phyloP scores from a whole-genome alignment of 2,113 vertebrate genomes.

The Myrmecobius fasciatus region DNA sequence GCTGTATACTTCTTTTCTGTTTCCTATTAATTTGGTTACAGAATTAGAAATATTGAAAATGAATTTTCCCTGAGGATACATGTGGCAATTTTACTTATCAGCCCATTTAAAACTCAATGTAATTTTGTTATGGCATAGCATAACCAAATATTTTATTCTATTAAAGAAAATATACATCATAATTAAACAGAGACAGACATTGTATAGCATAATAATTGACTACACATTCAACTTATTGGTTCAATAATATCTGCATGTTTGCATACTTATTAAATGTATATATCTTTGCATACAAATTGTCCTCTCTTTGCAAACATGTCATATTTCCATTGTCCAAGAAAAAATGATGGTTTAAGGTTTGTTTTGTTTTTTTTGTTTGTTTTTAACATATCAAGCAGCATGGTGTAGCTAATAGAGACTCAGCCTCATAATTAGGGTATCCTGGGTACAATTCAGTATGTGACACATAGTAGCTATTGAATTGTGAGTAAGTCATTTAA shows the following conservation, averaged over 20 bases:
- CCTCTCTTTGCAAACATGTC: neutral
- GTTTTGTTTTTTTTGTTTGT: neutral
- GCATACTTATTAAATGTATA: neutral
- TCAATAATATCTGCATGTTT: neutral
- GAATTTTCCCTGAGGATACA: neutral
- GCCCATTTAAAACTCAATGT: neutral
- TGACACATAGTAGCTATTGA: neutral
- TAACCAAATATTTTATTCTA: neutral
- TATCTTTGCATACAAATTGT: neutral
- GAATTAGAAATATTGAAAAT: neutral
- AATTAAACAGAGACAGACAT: neutral
- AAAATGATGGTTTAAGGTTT: neutral
- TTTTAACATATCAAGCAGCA: neutral
- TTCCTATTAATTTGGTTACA: neutral
- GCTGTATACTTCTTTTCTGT: neutral
- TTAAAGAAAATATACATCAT: neutral
- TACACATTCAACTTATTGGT: neutral
- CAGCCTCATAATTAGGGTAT: neutral
- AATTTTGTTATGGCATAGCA: neutral
- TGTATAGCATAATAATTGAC: neutral
- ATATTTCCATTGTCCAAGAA: neutral
- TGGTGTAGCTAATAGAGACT: neutral
- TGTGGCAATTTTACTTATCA: neutral
- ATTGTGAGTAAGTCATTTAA: neutral
- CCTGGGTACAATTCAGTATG: neutral